Evolutionary conservation across 2,888 invertebrate genomes (phyloP), one percentile per base, ranked within the genome.

Genomic region (Dioctria rufipes): DNA sequence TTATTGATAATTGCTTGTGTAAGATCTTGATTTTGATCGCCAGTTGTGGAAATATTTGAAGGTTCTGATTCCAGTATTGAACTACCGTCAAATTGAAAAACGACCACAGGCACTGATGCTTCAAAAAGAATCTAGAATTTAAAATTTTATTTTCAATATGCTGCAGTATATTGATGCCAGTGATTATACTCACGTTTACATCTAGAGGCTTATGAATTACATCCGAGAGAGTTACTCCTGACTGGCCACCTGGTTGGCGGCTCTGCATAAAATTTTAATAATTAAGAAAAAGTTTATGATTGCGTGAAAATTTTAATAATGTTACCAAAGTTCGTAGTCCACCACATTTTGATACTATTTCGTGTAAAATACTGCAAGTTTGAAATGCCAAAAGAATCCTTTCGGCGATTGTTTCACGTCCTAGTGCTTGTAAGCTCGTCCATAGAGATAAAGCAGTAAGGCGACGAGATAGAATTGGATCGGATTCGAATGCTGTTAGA

Each of bases 401-500:
- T 54, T 91, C 90, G 69, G 93, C 91, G 11, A 97, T 92, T 0
- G 93, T 92, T 80, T 95, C 93, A 51, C 94, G 91, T 3, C 95
- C 95, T 4, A 93, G 90, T 8, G 93, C 92, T 84, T 95, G 94
- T 73, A 96, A 89, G 78, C 94, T 93, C 40, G 95, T 92, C 98
- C 98, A 98, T 79, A 97, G 89, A 3, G 97, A 94, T 80, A 98
- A 90, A 54, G 95, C 94, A 51, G 94, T 92, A 63, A 96, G 90
- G 63, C 95, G 92, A 40, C 89, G 84, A 11, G 89, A 89, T 67
- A 88, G 83, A 78, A 89, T 88, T 39, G 88, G 89, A 85, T 89
- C 89, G 63, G 89, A 88, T 85, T 89, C 89, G 69, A 89, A 89
- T 65, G 88, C 87, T 80, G 86, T 87, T 58, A 89, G 83, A 6